Percentiles rank a stretch among this genome's conserved stretches.
Evolutionary conservation across 2,797 vertebrate genomes (phyloP).

Genomic region (Podarcis siculus): DNA sequence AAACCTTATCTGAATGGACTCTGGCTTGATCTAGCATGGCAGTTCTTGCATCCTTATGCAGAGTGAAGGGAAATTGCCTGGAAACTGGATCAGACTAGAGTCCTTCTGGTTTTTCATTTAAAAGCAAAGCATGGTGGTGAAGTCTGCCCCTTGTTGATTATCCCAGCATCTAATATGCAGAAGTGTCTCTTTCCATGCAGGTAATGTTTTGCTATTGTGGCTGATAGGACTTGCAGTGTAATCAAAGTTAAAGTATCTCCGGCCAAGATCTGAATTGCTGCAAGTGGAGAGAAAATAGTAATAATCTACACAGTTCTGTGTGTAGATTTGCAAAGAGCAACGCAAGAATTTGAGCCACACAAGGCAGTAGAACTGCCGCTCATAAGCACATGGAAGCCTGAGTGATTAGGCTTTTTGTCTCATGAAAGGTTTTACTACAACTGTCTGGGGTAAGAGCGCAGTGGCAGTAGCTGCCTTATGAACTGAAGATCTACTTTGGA

Average conservation of each 20-base stretch:
- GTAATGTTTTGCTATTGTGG: background rate
- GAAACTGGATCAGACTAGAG: background rate
- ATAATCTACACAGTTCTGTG: background rate
- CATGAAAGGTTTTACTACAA: background rate
- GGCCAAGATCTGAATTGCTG: background rate
- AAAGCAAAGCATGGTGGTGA: background rate
- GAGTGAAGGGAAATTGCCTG: background rate
- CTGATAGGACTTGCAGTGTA: background rate
- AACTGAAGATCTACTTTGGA: background rate
- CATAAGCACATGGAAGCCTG: background rate
- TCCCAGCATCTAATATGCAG: background rate
- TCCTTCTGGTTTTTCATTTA: background rate
- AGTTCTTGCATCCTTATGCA: background rate
- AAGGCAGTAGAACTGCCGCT: background rate
- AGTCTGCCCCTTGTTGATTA: background rate
- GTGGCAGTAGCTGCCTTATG: too few species aligned
- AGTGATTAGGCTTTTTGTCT: background rate
- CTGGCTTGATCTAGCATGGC: background rate
- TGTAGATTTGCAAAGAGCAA: background rate
- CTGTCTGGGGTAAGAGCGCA: background rate
- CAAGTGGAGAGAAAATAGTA: background rate
- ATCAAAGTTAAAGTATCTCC: background rate
- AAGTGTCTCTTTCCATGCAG: background rate
- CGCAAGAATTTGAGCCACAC: background rate
- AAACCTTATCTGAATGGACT: background rate